phyloP scores from a whole-genome alignment of 2,113 vertebrate species.

The Eulacestoma nigropectus region DNA sequence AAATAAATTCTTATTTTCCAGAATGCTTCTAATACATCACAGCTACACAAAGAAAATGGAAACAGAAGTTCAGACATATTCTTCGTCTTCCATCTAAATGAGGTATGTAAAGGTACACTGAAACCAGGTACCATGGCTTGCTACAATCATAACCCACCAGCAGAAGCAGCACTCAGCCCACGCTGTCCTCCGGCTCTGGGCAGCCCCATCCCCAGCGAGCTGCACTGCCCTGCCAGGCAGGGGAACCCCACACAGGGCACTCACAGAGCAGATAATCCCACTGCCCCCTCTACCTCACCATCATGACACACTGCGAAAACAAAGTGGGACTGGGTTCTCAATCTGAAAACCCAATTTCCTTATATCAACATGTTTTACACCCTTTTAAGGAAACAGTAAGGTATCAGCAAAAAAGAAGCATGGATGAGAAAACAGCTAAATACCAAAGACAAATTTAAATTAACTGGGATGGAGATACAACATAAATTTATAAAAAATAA shows the following conservation, averaged over 20 bases:
- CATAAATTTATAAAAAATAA: neutral
- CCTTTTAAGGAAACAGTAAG: neutral
- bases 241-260: neutral
- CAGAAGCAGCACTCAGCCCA: neutral
- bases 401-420: neutral
- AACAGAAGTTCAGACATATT: neutral
- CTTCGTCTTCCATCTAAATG: neutral
- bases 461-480: neutral
- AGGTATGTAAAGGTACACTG: neutral
- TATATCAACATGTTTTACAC: neutral
- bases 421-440: neutral
- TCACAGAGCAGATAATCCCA: rapidly evolving
- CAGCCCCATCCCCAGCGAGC: neutral
- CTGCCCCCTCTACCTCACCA: neutral
- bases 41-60: neutral
- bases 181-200: rapidly evolving
- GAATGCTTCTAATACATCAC: neutral
- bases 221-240: neutral
- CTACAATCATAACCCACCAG: neutral
- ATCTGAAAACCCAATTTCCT: neutral
- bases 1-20: neutral
- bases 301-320: neutral
- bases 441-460: neutral
- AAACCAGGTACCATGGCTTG: neutral
- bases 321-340: neutral